These are phyloP conservation scores for Seira musarum DNA, from an alignment of 2,888 invertebrate genomes.

Conservation along the genomic window DNA sequence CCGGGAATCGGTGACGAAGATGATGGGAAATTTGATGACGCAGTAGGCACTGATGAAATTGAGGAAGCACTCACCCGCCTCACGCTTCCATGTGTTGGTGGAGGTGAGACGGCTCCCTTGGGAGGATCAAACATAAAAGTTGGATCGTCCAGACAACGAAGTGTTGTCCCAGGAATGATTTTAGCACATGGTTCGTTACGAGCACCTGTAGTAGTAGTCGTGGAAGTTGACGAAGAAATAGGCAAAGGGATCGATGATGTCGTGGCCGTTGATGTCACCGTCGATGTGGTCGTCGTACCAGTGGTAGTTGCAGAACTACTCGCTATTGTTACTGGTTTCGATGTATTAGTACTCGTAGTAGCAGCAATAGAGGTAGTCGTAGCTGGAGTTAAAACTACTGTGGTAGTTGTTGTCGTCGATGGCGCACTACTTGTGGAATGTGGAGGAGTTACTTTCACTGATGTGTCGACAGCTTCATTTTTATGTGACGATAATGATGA, in stretches of 20 bases:
- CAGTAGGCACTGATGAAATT: slow-evolving; percentile 29
- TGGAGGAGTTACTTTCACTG: too few relatives aligned
- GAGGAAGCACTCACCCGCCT: slow-evolving; percentile 32
- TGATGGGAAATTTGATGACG: not conserved
- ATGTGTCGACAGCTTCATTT: too few relatives aligned
- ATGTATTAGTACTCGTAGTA: not conserved
- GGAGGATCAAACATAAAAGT: slow-evolving; percentile 74
- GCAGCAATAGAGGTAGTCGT: slow-evolving; percentile 20
- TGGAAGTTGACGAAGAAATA: slow-evolving; percentile 29
- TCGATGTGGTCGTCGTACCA: slow-evolving; percentile 7
- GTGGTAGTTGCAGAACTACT: not conserved
- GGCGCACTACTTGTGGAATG: not conserved
- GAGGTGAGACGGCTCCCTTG: slow-evolving; percentile 68
- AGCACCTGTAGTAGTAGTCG: slow-evolving; percentile 23
- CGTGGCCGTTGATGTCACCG: not conserved
- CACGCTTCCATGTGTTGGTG: slow-evolving; percentile 21
- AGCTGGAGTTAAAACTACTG: slow-evolving; percentile 28
- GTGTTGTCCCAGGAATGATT: slow-evolving; percentile 74
- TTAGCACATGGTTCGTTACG: slow-evolving; percentile 67
- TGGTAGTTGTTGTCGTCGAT: slow-evolving; percentile 4
- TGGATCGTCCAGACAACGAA: slow-evolving; percentile 76
- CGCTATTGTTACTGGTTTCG: not conserved
- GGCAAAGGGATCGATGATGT: slow-evolving; percentile 33
- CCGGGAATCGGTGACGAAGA: not conserved
- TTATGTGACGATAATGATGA: too few relatives aligned